These are phyloP conservation scores for Sebastiscus tertius DNA, from an alignment of 2,797 vertebrate species.

Conservation along the genomic window DNA sequence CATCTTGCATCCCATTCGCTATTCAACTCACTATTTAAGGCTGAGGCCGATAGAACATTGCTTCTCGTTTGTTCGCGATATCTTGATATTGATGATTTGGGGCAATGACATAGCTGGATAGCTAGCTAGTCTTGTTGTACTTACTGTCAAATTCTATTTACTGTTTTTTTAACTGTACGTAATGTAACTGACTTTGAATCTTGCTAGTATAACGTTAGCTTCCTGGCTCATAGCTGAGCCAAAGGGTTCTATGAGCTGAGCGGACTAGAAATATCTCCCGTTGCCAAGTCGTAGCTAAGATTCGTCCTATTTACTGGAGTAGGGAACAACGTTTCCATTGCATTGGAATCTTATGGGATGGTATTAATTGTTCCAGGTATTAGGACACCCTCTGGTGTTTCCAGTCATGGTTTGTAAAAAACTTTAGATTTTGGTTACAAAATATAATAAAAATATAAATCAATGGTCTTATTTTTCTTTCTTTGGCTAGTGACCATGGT, in stretches of 20 bases:
- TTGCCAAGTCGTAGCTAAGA: too few species aligned
- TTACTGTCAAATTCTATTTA: too few species aligned
- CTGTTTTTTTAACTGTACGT: too few species aligned
- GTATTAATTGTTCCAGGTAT: background rate
- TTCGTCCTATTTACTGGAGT: background rate
- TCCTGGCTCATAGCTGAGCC: background rate
- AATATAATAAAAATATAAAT: background rate
- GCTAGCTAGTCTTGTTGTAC: too few species aligned
- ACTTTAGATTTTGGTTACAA: background rate
- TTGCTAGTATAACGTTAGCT: too few species aligned
- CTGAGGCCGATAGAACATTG: too few species aligned
- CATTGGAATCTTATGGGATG: background rate
- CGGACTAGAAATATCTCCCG: background rate
- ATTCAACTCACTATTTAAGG: too few species aligned
- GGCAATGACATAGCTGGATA: too few species aligned
- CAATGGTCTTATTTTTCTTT: background rate
- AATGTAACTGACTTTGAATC: too few species aligned
- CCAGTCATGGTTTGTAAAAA: background rate
- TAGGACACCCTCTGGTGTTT: background rate
- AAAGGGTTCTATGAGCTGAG: too few species aligned
- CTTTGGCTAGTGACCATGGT: background rate
- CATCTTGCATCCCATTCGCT: rapidly evolving
- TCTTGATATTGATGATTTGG: too few species aligned
- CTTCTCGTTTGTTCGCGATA: too few species aligned
- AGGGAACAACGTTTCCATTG: background rate